Percentiles rank a stretch among this genome's conserved stretches.
phyloP scores from a whole-genome alignment of 2,113 vertebrate genomes.

The Cynopterus brachyotis region DNA sequence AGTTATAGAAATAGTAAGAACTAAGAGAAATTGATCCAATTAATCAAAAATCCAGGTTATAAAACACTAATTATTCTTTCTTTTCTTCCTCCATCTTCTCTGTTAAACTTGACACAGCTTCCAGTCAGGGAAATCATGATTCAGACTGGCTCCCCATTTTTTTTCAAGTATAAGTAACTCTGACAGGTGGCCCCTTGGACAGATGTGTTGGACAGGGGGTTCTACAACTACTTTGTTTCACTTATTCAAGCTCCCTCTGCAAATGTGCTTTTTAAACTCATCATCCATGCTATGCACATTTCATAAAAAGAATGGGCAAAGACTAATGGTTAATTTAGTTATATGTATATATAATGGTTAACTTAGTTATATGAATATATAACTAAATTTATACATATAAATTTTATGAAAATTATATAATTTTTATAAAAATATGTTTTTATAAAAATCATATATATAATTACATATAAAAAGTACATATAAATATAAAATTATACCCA shows the following conservation, averaged over 20 bases:
- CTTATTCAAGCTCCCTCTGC: not conserved
- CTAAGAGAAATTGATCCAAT: not conserved
- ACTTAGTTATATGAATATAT: not conserved
- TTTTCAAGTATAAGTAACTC: not conserved
- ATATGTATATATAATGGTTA: not conserved
- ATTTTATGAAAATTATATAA: not conserved
- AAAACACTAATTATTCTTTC: not conserved
- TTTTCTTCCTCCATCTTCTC: not conserved
- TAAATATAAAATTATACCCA: not conserved
- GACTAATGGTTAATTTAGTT: not conserved
- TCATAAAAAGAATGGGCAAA: not conserved
- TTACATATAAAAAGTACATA: not conserved
- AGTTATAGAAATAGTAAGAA: not conserved
- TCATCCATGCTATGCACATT: not conserved
- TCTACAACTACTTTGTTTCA: not conserved
- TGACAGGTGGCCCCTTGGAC: not conserved
- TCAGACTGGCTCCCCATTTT: not conserved
- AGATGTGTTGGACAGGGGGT: not conserved
- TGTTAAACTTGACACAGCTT: not conserved
- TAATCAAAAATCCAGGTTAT: not conserved
- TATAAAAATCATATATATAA: not conserved
- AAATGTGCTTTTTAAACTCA: not conserved
- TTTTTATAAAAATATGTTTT: not conserved
- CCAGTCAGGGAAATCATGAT: not conserved
- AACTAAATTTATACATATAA: not conserved